These are phyloP conservation scores for Rhea pennata DNA, from an alignment of 2,113 vertebrate species.

Conservation along the genomic window DNA sequence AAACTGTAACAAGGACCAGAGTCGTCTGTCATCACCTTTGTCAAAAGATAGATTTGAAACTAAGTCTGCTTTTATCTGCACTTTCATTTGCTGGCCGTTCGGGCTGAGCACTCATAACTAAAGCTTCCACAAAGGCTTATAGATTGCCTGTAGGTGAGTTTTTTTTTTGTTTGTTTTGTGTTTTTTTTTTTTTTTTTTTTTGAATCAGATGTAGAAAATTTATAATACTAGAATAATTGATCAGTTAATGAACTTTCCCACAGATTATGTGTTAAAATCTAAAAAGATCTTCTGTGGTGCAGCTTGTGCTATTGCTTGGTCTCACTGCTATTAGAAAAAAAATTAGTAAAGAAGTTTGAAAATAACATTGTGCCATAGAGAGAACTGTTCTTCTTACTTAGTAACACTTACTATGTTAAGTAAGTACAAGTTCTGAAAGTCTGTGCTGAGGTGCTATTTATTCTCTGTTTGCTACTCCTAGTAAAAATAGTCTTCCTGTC, in stretches of 20 bases:
- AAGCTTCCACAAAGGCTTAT: not conserved
- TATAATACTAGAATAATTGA: not conserved
- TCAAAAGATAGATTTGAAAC: not conserved
- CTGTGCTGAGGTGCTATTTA: not conserved
- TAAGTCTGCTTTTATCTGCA: not conserved
- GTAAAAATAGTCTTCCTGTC: slow-evolving; percentile 21
- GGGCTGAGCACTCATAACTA: not conserved
- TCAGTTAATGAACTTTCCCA: not conserved
- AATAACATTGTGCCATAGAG: not conserved
- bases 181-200: not conserved
- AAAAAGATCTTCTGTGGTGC: not conserved
- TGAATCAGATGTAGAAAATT: not conserved
- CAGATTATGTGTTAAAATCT: not conserved
- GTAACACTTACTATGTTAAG: not conserved
- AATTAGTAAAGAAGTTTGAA: not conserved
- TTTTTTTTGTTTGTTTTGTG: no score
- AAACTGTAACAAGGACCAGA: not conserved
- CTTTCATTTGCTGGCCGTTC: not conserved
- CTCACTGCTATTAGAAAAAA: not conserved
- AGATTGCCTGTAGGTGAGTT: not conserved
- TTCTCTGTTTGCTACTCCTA: slow-evolving; percentile 10
- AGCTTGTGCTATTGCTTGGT: not conserved
- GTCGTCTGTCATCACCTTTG: not conserved
- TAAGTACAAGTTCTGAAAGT: not conserved
- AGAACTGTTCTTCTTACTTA: not conserved